phyloP scores from a whole-genome alignment of 2,888 invertebrate species.

The Rugalucina vietnamica region DNA sequence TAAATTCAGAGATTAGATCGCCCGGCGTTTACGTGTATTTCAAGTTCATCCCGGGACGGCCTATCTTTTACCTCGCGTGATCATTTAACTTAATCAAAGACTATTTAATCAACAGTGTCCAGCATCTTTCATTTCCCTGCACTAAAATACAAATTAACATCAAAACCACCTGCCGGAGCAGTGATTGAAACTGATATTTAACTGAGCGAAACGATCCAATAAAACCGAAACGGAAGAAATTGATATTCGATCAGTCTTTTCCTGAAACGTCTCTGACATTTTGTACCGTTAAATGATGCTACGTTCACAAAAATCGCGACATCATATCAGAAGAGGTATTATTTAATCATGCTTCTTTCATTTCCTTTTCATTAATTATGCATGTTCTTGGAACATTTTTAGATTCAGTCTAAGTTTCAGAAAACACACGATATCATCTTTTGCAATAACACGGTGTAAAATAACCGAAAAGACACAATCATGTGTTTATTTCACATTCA shows the following conservation, averaged over 20 bases:
- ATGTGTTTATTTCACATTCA: slow-evolving; percentile 7
- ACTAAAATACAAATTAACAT: slow-evolving; percentile 10
- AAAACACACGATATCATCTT: neutral
- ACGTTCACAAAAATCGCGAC: neutral
- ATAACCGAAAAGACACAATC: neutral
- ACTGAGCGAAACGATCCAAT: slow-evolving; percentile 13
- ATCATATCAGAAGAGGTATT: slow-evolving; percentile 25
- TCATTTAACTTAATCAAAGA: neutral
- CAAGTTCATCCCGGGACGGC: too few species aligned
- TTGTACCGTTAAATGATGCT: slow-evolving; percentile 1
- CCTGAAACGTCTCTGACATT: neutral
- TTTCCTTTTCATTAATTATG: slow-evolving; percentile 55
- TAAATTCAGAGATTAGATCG: too few species aligned
- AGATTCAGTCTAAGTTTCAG: neutral
- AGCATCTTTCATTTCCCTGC: neutral
- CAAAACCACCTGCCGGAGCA: slow-evolving; percentile 12
- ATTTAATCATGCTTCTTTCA: slow-evolving; percentile 34
- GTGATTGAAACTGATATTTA: slow-evolving; percentile 13
- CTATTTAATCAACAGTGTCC: neutral
- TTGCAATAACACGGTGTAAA: neutral
- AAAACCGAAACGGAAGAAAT: slow-evolving; percentile 10
- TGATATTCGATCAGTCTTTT: neutral
- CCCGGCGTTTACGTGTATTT: too few species aligned
- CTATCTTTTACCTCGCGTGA: too few species aligned
- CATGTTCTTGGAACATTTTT: neutral